These are phyloP conservation scores for Leucopsar rothschildi DNA, from an alignment of 2,113 vertebrate genomes.

Conservation along the genomic window DNA sequence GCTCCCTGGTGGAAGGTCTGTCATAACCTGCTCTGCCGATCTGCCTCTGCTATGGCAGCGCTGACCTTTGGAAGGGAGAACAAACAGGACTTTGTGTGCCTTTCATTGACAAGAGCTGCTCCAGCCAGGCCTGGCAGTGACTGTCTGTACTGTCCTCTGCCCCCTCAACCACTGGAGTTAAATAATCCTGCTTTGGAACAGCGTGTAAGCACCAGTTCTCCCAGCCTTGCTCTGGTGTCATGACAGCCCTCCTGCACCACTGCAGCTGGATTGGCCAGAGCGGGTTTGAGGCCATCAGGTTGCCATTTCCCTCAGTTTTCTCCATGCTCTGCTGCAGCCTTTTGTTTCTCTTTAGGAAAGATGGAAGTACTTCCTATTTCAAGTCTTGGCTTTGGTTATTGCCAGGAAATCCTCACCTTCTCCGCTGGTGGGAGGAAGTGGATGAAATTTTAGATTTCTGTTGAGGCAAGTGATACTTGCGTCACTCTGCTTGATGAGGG, in stretches of 20 bases:
- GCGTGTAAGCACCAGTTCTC: background rate
- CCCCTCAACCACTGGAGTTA: background rate
- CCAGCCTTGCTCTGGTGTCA: background rate
- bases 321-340: background rate
- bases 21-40: background rate
- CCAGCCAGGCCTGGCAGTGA: background rate
- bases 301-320: background rate
- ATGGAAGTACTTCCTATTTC: background rate
- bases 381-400: background rate
- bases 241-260: background rate
- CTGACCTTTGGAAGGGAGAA: background rate
- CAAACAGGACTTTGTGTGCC: background rate
- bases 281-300: background rate
- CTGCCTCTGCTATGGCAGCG: rapidly evolving
- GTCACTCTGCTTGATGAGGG: background rate
- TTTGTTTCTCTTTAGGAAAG: background rate
- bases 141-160: background rate
- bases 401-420: slow-evolving; percentile 1
- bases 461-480: background rate
- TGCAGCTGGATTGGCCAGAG: background rate
- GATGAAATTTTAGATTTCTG: background rate
- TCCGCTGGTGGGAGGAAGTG: background rate
- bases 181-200: background rate
- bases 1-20: background rate
- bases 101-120: background rate